Evolutionary conservation across 2,888 invertebrate species (phyloP), one percentile per base, ranked within the genome.

Genomic region (Philereme transversata): DNA sequence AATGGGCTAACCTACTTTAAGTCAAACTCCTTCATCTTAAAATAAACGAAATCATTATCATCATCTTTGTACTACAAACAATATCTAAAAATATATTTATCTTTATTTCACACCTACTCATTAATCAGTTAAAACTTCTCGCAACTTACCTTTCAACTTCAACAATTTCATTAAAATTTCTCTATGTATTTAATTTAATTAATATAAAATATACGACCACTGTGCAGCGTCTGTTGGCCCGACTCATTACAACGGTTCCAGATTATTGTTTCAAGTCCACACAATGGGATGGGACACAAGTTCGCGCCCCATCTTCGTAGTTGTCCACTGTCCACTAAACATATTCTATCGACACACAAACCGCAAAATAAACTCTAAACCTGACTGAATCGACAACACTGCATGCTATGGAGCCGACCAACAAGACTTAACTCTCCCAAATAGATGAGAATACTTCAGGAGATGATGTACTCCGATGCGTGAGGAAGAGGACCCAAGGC

Each of bases 241-340:
- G 80, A 83, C 86, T 88, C 87, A 89, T 87, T 87, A 87, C 83
- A 79, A 78, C 81, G 78, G 82, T 84, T 84, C 81, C 83, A 86
- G 85, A 87, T 89, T 87, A 89, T 88, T 89, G 87, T 90, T 88
- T 86, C 84, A 81, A 84, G 86, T 87, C 86, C 84, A 84, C 81
- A 87, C 90, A 89, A 89, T 88, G 79, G 86, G 81, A 86, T 81
- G 83, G 85, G 82, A 84, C 79, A 81, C 84, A 83, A 87, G 88
- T 88, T 88, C 87, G 84, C 82, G 83, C 83, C 82, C 78, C 74
- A 79, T 83, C 85, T 86, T 71, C 69, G 79, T 11, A 5, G 50
- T 57, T 73, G 70, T 71, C 81, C 87, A 85, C 80, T 70, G 41
- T 62, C 35, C 40, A 45, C 57, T 76, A 73, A 73, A 75, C 5